Base-by-base conservation (phyloP, 1,140 invertebrate species). In the Arctopsyche grandis region DNA sequence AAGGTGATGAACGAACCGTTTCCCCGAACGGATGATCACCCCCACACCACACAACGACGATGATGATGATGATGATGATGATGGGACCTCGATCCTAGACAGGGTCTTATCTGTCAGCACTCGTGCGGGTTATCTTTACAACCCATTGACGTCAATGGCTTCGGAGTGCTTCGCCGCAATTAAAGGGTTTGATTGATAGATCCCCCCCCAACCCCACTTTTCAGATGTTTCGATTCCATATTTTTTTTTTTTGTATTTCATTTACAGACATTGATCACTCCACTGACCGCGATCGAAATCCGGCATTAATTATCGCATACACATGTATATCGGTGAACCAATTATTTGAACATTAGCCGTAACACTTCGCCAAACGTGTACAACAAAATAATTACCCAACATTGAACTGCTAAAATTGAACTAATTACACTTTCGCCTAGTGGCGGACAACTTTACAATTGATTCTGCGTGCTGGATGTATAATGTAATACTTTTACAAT, bases 131-230 rank as follows among this genome's bases (percentile, higher is more conserved):
- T 73, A 73, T 56, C 48, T 74, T 74, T 74, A 74, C 48, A 56
- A 29, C 71, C 71, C 44, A 74, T 74, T 74, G 71, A 74, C 71
- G 71, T 74, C 71, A 74, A 74, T 74, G 71, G 14, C 12, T 14
- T 14, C 48, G 22, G 46, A 74, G 71, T 56, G 63, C 22, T 48
- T 7, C 29, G 44, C 43, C 22, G 71, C 71, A 52, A 74, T 74
- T 74, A 74, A 74, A 74, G 71, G 46, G 71, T 52, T 74, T 74
- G 71, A 74, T 74, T 56, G 71, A 74, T 74, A 19, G 71, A 46
- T 5, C 71, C 16, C 19, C 24, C 16, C n/a, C n/a, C n/a, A n/a
- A n/a, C n/a, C n/a, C n/a, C n/a, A n/a, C n/a, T 69, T 29, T 69
- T 24, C 60, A 66, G 60, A 16, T 21, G n/a, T 14, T 52, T 52